These are phyloP conservation scores for Lipophrys pholis DNA, from an alignment of 2,113 vertebrate genomes.

Conservation along the genomic window DNA sequence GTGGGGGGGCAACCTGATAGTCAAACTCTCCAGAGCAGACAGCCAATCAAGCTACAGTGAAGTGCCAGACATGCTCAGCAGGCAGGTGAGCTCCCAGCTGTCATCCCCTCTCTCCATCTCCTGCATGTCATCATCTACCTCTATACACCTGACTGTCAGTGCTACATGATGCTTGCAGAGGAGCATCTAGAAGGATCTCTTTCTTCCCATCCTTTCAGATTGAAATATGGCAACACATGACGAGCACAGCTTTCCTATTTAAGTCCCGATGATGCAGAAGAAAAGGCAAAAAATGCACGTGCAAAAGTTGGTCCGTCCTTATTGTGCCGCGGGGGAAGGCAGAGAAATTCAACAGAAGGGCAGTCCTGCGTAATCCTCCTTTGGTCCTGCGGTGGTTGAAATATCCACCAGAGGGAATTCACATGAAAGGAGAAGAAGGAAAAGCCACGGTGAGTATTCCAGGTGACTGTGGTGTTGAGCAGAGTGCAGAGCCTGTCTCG, in stretches of 20 bases:
- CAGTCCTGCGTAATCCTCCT: slow-evolving; percentile 60
- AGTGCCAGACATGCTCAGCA: slow-evolving; percentile 67
- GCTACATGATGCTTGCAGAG: slow-evolving; percentile 40
- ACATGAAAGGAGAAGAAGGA: slow-evolving; percentile 28
- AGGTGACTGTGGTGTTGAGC: slow-evolving; percentile 57
- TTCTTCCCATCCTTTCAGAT: slow-evolving; percentile 27
- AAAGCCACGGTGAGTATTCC: slow-evolving; percentile 50
- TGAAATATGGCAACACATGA: slow-evolving; percentile 9
- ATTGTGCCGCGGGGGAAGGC: slow-evolving; percentile 8
- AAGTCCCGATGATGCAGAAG: not conserved
- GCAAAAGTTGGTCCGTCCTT: slow-evolving; percentile 67
- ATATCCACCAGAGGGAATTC: slow-evolving; percentile 56
- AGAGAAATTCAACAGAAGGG: slow-evolving; percentile 8
- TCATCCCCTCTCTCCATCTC: slow-evolving; percentile 38
- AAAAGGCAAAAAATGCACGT: slow-evolving; percentile 5
- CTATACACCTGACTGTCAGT: slow-evolving; percentile 16
- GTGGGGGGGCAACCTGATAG: slow-evolving; percentile 20
- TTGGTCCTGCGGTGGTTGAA: slow-evolving; percentile 50
- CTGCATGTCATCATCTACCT: slow-evolving; percentile 13
- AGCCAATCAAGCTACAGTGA: slow-evolving; percentile 26
- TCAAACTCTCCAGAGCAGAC: slow-evolving; percentile 24
- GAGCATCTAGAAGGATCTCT: not conserved
- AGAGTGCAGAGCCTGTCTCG: slow-evolving; percentile 57
- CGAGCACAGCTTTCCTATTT: not conserved
- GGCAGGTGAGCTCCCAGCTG: slow-evolving; percentile 52